Evolutionary conservation across 1,140 invertebrate genomes (phyloP).

Genomic region (Drosophila eugracilis): DNA sequence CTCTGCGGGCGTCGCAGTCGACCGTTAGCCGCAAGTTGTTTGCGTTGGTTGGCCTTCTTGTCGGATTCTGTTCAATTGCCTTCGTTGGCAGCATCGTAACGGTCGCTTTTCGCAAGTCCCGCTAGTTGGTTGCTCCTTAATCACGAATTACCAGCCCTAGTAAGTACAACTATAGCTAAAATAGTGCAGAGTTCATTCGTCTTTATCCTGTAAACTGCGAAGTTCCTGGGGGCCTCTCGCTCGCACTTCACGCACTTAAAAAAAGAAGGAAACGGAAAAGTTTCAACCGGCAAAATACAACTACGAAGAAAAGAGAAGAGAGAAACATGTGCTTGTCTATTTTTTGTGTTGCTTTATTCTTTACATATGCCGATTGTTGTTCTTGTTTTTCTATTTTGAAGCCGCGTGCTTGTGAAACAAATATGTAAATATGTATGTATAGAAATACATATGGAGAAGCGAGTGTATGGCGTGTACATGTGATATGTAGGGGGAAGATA

Average conservation of each 20-base stretch:
- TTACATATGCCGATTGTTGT: not conserved
- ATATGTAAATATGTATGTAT: conserved; percentile 5
- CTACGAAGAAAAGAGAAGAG: not conserved
- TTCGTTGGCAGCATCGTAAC: conserved; percentile 43
- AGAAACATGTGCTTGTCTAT: conserved; percentile 32
- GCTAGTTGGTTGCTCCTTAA: conserved; percentile 1
- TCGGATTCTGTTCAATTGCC: conserved; percentile 19
- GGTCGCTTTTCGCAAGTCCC: conserved; percentile 18
- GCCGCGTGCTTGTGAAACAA: conserved; percentile 15
- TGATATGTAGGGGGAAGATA: conserved; percentile 9
- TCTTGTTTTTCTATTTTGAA: conserved; percentile 9
- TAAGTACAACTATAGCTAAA: conserved; percentile 13
- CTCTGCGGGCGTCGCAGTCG: conserved; percentile 3
- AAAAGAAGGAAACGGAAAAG: not conserved
- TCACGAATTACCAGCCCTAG: not conserved
- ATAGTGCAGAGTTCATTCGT: not conserved
- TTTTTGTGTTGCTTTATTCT: conserved; percentile 9
- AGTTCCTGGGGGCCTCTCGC: not conserved
- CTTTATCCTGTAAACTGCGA: not conserved
- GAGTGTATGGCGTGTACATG: not conserved
- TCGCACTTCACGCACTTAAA: not conserved
- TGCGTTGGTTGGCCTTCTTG: not conserved
- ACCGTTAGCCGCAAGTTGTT: conserved; percentile 12
- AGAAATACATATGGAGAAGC: not conserved
- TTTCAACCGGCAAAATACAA: conserved; percentile 8